phyloP scores from a whole-genome alignment of 1,140 invertebrate genomes.

The Drosophila bocki region DNA sequence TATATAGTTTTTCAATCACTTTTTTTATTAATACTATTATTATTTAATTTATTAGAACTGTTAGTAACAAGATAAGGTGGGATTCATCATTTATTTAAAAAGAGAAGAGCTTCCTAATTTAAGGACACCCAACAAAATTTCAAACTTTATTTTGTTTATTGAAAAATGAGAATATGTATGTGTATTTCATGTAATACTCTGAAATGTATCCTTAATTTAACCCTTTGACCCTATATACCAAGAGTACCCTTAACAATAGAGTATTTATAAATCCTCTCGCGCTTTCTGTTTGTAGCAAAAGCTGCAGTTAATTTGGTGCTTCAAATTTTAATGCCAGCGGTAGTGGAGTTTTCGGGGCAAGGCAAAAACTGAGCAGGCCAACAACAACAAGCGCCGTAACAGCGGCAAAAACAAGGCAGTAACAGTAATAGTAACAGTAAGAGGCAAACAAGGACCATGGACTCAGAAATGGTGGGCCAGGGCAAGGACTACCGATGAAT shows the following conservation, averaged over 20 bases:
- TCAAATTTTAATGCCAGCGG: conserved; percentile 74
- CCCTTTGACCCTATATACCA: not conserved
- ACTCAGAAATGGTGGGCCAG: conserved; percentile 61
- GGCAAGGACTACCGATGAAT: conserved; percentile 42
- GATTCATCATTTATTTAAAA: too few species aligned
- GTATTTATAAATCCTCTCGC: conserved; percentile 68
- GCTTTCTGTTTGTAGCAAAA: conserved; percentile 60
- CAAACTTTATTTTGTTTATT: not conserved
- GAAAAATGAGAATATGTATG: not conserved
- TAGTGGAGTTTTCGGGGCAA: conserved; percentile 21
- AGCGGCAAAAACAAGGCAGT: conserved; percentile 54
- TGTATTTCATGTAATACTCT: not conserved
- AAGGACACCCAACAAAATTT: too few species aligned
- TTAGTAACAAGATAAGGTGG: too few species aligned
- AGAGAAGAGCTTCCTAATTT: not conserved
- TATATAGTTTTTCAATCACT: too few species aligned
- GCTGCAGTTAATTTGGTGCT: conserved; percentile 83
- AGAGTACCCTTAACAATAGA: conserved; percentile 19
- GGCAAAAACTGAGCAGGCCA: conserved; percentile 32
- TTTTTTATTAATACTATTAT: too few species aligned
- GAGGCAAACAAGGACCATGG: conserved; percentile 62
- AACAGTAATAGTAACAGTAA: conserved; percentile 61
- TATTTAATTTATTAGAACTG: too few species aligned
- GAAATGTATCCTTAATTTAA: not conserved
- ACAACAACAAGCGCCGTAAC: too few species aligned